Evolutionary conservation across 1,140 invertebrate species (phyloP).

Genomic region (Asobara japonica): DNA sequence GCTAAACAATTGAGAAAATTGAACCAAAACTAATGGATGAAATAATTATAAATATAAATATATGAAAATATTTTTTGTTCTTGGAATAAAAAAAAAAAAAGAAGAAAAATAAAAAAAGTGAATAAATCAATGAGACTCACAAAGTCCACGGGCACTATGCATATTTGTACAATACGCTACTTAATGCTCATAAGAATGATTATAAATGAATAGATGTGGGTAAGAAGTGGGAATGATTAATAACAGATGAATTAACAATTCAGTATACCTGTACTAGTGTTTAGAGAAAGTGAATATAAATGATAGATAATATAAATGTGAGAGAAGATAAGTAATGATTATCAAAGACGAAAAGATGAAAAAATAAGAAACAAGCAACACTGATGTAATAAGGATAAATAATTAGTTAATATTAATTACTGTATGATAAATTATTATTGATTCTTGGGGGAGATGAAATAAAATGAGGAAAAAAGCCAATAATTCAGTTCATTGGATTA

Average conservation of each 20-base stretch:
- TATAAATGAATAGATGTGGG: background rate
- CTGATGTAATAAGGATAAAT: slow-evolving; percentile 1
- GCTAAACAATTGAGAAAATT: slow-evolving; percentile 1
- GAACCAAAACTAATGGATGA: background rate
- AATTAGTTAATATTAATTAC: slow-evolving; percentile 55
- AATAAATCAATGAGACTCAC: slow-evolving; percentile 14
- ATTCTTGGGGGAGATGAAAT: slow-evolving; percentile 61
- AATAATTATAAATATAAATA: slow-evolving; percentile 10
- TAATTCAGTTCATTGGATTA: slow-evolving; percentile 43
- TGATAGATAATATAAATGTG: slow-evolving; percentile 58
- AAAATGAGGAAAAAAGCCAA: slow-evolving; percentile 58
- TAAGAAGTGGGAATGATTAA: background rate
- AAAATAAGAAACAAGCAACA: slow-evolving; percentile 5
- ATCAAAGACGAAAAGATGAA: slow-evolving; percentile 46
- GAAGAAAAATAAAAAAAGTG: too few species aligned
- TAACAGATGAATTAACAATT: slow-evolving; percentile 44
- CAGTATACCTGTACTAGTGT: slow-evolving; percentile 56
- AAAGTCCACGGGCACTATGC: slow-evolving; percentile 40
- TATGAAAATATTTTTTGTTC: slow-evolving; percentile 21
- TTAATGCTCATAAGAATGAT: slow-evolving; percentile 56
- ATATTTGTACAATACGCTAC: slow-evolving; percentile 58
- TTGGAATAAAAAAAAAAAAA: background rate
- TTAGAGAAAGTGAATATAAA: slow-evolving; percentile 55
- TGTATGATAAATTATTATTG: slow-evolving; percentile 66
- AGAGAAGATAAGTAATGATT: slow-evolving; percentile 54